phyloP scores from a whole-genome alignment of 2,888 invertebrate genomes.

The Deroplatys truncata region DNA sequence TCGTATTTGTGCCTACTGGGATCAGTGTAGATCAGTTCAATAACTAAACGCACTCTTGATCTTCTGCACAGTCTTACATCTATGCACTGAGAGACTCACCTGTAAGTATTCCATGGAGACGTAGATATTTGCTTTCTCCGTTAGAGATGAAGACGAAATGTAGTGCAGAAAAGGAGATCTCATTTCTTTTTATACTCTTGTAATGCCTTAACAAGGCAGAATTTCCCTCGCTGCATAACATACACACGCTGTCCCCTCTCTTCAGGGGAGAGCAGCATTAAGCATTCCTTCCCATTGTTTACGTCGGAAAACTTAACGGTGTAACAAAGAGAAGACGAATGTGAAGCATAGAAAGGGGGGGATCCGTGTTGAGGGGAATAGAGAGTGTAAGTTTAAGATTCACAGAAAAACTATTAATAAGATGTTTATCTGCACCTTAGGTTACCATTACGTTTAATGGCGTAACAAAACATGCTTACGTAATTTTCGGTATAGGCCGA shows the following conservation, averaged over 20 bases:
- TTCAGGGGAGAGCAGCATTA: background rate
- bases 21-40: no score
- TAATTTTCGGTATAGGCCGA: no score
- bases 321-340: background rate
- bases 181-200: background rate
- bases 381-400: background rate
- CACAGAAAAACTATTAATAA: no score
- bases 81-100: background rate
- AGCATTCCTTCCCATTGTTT: slow-evolving; percentile 23
- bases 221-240: background rate
- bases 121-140: background rate
- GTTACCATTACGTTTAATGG: no score
- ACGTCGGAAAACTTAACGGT: slow-evolving; percentile 5
- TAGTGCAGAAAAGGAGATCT: background rate
- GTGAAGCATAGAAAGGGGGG: background rate
- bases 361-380: background rate
- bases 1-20: no score
- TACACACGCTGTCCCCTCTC: background rate
- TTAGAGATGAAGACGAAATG: background rate
- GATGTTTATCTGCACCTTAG: no score
- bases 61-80: no score
- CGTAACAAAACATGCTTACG: no score
- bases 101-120: background rate
- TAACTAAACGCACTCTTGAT: no score
- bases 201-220: background rate